A percentile compares a stretch with the other conserved stretches of the same genome.
phyloP scores from a whole-genome alignment of 2,888 invertebrate genomes.

The Branchipolynoe longqiensis region DNA sequence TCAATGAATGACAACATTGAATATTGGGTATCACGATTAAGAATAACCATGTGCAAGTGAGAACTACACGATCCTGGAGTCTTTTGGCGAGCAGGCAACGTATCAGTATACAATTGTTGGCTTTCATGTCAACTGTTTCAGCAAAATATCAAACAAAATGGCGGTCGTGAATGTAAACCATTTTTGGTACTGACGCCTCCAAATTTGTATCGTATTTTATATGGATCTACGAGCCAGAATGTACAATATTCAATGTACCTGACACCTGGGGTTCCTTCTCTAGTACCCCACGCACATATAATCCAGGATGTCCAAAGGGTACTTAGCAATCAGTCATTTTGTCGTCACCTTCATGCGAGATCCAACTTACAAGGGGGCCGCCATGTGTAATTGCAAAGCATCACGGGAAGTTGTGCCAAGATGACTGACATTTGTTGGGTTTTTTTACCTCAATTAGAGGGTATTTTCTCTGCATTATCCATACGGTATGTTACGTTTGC shows the following conservation, averaged over 20 bases:
- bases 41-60: no score
- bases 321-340: conserved; percentile 23
- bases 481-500: no score
- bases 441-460: not conserved
- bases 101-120: no score
- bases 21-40: no score
- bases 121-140: not conserved
- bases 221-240: not conserved
- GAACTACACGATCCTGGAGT: no score
- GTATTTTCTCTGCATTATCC: no score
- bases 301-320: conserved; percentile 4
- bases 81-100: no score
- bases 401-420: conserved; percentile 46
- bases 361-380: conserved; percentile 62
- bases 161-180: conserved; percentile 57
- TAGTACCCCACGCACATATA: not conserved
- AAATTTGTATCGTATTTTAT: not conserved
- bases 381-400: conserved; percentile 61
- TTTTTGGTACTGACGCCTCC: conserved; percentile 16
- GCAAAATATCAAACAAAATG: conserved; percentile 32
- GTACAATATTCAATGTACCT: not conserved
- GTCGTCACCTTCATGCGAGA: conserved; percentile 59
- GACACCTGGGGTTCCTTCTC: not conserved
- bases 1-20: no score
- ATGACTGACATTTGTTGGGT: not conserved